Conservation (phyloP, 2,113 vertebrate species). For the Phylloscopus trochilus region DNA sequence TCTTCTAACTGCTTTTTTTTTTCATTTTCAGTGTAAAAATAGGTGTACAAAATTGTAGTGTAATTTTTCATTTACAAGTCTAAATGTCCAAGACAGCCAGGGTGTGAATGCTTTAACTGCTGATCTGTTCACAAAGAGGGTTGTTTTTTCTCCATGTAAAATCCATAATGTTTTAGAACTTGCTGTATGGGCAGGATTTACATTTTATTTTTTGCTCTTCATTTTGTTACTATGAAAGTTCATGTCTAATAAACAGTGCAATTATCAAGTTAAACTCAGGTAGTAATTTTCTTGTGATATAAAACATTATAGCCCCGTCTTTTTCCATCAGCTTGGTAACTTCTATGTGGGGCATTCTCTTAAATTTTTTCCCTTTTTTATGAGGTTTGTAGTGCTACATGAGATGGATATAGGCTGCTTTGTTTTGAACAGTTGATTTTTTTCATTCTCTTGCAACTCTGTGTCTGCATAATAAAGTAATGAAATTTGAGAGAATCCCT, state of each 20-base stretch:
- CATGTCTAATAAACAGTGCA: background rate
- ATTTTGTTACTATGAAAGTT: background rate
- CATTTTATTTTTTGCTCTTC: slow-evolving; percentile 4
- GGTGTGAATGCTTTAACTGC: background rate
- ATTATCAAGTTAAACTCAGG: background rate
- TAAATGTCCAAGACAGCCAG: background rate
- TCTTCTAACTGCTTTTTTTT: background rate
- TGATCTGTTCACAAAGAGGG: background rate
- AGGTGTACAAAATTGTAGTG: background rate
- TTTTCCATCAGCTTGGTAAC: background rate
- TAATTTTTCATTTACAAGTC: slow-evolving; percentile 42
- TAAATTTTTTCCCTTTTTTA: background rate
- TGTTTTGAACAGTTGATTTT: background rate
- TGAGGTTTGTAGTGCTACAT: background rate
- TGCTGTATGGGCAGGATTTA: background rate
- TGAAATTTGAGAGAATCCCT: background rate
- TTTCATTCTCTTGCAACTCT: background rate
- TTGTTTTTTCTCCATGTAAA: background rate
- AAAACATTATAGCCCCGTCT: background rate
- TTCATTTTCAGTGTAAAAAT: background rate
- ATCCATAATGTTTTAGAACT: background rate
- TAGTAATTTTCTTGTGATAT: background rate
- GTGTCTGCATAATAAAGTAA: background rate
- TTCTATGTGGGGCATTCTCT: accelerated
- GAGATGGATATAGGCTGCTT: background rate